Evolutionary conservation across 2,888 invertebrate genomes (phyloP).

Genomic region (Eupithecia pulchellata): DNA sequence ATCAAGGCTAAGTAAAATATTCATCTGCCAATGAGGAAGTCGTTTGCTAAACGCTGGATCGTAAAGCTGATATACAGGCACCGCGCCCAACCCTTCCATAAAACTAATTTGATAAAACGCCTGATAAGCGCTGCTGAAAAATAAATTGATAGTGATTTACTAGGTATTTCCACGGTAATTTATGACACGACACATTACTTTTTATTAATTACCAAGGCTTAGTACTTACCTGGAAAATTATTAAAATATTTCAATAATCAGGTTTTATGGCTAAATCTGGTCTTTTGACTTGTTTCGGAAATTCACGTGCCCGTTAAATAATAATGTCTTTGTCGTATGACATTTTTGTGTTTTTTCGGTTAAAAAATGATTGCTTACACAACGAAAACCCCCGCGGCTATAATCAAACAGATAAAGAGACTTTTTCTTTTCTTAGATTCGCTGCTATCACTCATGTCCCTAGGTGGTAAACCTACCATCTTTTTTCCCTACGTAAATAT

Average conservation of each 20-base stretch:
- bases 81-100: slow-evolving; percentile 39
- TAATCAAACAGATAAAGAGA: too few species aligned
- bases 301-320: not conserved
- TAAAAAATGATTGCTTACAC: too few species aligned
- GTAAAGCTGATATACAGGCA: slow-evolving; percentile 31
- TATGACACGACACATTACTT: slow-evolving; percentile 40
- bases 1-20: not conserved
- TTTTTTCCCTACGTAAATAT: too few species aligned
- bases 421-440: too few species aligned
- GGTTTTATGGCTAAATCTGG: not conserved
- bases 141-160: slow-evolving; percentile 62
- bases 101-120: slow-evolving; percentile 69
- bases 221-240: not conserved
- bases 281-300: not conserved
- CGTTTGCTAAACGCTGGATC: slow-evolving; percentile 1
- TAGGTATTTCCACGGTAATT: slow-evolving; percentile 51
- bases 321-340: not conserved
- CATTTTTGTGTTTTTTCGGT: not conserved
- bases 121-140: slow-evolving; percentile 61
- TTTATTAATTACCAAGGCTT: slow-evolving; percentile 31
- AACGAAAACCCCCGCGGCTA: too few species aligned
- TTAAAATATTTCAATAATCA: not conserved
- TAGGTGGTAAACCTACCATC: too few species aligned
- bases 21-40: not conserved
- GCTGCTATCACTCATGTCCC: too few species aligned